phyloP scores from a whole-genome alignment of 2,888 invertebrate species.

The Fragum whitleyi region DNA sequence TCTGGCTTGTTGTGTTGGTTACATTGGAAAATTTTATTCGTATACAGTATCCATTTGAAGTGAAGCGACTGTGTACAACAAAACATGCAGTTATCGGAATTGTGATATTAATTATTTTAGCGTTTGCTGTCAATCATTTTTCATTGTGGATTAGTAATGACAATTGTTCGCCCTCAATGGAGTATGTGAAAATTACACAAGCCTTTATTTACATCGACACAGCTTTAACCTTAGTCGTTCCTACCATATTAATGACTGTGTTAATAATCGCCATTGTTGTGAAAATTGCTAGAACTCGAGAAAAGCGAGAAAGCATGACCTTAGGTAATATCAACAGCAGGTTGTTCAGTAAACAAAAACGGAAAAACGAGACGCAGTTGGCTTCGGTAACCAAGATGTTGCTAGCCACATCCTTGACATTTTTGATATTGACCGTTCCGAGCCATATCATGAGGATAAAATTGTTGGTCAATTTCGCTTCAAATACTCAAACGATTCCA shows the following conservation, averaged over 20 bases:
- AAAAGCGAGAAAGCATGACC: constrained; percentile 25
- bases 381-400: constrained; percentile 73
- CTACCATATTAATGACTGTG: constrained; percentile 64
- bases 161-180: constrained; percentile 37
- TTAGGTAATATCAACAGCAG: not conserved
- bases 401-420: constrained; percentile 74
- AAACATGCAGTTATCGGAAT: constrained; percentile 66
- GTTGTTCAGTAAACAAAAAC: constrained; percentile 11
- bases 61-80: constrained; percentile 68
- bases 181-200: constrained; percentile 40
- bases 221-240: constrained; percentile 64
- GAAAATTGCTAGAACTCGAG: constrained; percentile 25
- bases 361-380: constrained; percentile 30
- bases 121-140: constrained; percentile 63
- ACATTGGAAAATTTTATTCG: constrained; percentile 85
- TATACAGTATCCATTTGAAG: constrained; percentile 90
- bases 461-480: constrained; percentile 36
- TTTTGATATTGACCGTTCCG: constrained; percentile 73
- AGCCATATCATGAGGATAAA: constrained; percentile 74
- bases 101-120: constrained; percentile 40
- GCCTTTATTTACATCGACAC: constrained; percentile 65
- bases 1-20: constrained; percentile 56
- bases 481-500: constrained; percentile 14
- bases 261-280: constrained; percentile 44
- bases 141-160: constrained; percentile 65